Evolutionary conservation across 2,888 invertebrate genomes (phyloP), one percentile per base, ranked within the genome.

Genomic region (Andrena chrysosceles): DNA sequence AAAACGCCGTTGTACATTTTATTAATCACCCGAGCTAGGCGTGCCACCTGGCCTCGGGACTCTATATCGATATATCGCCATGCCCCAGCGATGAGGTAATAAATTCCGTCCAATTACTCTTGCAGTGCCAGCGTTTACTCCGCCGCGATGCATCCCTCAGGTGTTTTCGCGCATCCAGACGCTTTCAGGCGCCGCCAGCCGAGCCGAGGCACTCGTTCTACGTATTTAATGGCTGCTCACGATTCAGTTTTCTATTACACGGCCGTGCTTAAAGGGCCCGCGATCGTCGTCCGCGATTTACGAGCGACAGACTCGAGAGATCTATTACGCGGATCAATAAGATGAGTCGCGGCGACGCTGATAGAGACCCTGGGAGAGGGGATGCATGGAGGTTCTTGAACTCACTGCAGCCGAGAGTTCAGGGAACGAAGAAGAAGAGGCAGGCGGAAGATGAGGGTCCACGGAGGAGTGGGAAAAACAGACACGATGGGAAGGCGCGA

Each of bases 81-180:
- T 16, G 54, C 20, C 16, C 54, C 56, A 72, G 26, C 76, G 73
- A 84, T 68, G 79, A 68, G 64, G 76, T 68, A 82, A 85, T 85
- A 84, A 84, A 85, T 85, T 79, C 66, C 68, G 13, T 23, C 71
- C 85, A 79, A 82, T 85, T 84, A 81, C 75, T 77, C 84, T 81
- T 56, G 63, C 76, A 56, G 63, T 8, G 56, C 48, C 59, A 10
- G 26, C 26, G 42, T 16, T 7, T 33, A 49, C 48, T 54, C 13
- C 74, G n/a, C 64, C 29, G 33, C 33, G 67, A 52, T 63, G 81
- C 72, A 68, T 63, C 81, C 31, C 59, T 48, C 35, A 33, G 48
- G 66, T 31, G 42, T 35, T 31, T 31, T 31, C 42, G 42, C 29
- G 31, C 31, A 54, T 70, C 42, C 54, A 49, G 31, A 29, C 52